phyloP scores from a whole-genome alignment of 2,113 vertebrate genomes.

The Copsychus sechellarum region DNA sequence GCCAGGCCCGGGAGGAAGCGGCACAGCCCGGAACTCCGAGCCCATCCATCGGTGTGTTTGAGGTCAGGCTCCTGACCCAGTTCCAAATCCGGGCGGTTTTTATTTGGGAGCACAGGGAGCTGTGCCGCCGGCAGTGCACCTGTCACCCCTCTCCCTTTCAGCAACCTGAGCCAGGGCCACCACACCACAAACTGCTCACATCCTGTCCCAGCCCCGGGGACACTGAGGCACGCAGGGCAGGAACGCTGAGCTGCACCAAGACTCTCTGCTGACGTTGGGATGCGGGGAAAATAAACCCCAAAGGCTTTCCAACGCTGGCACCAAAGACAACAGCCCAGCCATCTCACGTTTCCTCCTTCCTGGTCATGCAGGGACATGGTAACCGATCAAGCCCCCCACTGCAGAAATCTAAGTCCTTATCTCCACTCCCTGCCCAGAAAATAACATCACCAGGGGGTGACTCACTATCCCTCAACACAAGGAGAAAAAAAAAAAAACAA shows the following conservation, averaged over 20 bases:
- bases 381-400: neutral
- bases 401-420: neutral
- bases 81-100: neutral
- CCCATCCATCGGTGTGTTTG: neutral
- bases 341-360: neutral
- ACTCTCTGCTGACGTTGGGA: neutral
- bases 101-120: neutral
- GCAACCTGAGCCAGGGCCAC: neutral
- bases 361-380: rapidly evolving
- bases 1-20: neutral
- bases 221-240: neutral
- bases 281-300: neutral
- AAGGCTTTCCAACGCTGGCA: rapidly evolving
- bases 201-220: slow-evolving; percentile 32
- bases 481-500: no score
- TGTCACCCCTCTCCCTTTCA: slow-evolving; percentile 20
- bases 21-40: neutral
- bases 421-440: neutral
- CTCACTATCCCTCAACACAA: neutral
- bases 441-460: neutral
- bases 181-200: neutral
- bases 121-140: neutral
- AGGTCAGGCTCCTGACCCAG: neutral
- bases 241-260: rapidly evolving
- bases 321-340: neutral